phyloP scores from a whole-genome alignment of 2,797 vertebrate species.

The Pipistrellus nathusii region DNA sequence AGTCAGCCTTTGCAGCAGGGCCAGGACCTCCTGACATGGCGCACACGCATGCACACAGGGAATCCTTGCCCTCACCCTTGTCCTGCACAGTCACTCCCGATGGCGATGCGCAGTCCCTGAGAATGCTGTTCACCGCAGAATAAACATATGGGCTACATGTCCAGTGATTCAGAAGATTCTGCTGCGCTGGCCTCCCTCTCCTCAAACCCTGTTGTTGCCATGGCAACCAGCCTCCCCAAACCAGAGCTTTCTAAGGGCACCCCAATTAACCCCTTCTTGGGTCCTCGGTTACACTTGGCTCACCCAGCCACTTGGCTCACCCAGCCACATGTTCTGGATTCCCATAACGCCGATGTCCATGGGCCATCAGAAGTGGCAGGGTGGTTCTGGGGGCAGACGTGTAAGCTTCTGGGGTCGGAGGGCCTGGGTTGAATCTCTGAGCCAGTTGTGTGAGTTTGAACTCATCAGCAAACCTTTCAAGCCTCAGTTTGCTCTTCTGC shows the following conservation, averaged over 20 bases:
- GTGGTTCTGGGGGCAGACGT: background rate
- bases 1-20: background rate
- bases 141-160: conserved; percentile 87
- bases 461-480: background rate
- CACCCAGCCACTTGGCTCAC: background rate
- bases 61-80: conserved; percentile 74
- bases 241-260: conserved; percentile 85
- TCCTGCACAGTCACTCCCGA: background rate
- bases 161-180: conserved; percentile 88
- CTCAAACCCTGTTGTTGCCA: conserved; percentile 86
- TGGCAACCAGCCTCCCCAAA: conserved; percentile 90
- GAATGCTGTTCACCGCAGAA: conserved; percentile 85
- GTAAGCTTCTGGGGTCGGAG: background rate
- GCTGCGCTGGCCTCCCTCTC: conserved; percentile 86
- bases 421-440: background rate
- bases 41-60: background rate
- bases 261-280: conserved; percentile 88
- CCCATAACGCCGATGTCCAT: background rate
- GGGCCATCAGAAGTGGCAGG: background rate
- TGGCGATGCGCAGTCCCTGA: conserved; percentile 78
- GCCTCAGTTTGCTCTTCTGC: background rate
- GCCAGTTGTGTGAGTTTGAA: background rate
- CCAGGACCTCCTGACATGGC: background rate
- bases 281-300: background rate
- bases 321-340: background rate